These are phyloP conservation scores for Gadus chalcogrammus DNA, from an alignment of 2,113 vertebrate species.

Conservation along the genomic window DNA sequence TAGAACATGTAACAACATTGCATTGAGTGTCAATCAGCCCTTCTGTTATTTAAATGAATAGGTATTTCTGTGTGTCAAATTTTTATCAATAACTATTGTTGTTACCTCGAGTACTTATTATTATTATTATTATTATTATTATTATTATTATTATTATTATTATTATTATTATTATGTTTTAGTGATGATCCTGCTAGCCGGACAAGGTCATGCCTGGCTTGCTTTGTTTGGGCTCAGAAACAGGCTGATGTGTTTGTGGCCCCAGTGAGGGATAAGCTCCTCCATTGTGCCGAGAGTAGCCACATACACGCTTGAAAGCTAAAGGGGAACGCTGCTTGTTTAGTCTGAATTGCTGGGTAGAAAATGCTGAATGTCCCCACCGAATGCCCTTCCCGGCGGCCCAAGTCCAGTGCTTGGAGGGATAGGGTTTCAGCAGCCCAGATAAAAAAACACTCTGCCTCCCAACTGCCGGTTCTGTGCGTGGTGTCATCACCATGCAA, in stretches of 20 bases:
- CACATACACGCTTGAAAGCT: background rate
- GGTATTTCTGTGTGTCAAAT: background rate
- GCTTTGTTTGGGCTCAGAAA: too few relatives aligned
- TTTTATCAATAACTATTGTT: background rate
- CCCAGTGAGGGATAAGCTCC: too few relatives aligned
- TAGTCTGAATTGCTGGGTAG: conserved; percentile 35
- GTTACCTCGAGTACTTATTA: too few relatives aligned
- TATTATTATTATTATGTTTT: too few relatives aligned
- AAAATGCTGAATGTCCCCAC: conserved; percentile 18
- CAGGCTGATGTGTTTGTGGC: too few relatives aligned
- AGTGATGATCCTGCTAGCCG: too few relatives aligned
- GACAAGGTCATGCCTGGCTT: too few relatives aligned
- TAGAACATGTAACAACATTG: background rate
- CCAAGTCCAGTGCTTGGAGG: background rate
- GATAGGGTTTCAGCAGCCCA: conserved; percentile 5
- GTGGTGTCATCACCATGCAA: background rate
- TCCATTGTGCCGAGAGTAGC: too few relatives aligned
- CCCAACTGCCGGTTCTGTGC: conserved; percentile 1
- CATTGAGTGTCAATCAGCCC: background rate
- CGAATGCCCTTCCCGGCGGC: conserved; percentile 22
- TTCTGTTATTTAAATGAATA: too few relatives aligned
- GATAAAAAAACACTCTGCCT: background rate
- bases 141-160: too few relatives aligned
- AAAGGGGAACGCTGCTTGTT: conserved; percentile 7
- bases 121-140: too few relatives aligned